phyloP scores from a whole-genome alignment of 1,140 invertebrate species.

The Heterodera carotae region DNA sequence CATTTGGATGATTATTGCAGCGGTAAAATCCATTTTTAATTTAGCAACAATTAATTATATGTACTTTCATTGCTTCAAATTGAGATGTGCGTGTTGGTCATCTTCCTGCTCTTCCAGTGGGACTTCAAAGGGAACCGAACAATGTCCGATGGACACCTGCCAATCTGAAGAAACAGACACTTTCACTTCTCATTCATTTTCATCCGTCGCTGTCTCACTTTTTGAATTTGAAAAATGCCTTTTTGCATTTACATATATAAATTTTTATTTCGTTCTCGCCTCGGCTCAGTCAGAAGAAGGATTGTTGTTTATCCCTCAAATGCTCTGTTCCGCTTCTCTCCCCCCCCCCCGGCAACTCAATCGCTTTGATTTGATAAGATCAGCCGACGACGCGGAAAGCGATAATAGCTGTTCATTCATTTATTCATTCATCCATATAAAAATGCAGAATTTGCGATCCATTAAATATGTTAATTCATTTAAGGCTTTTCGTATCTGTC shows the following conservation, averaged over 20 bases:
- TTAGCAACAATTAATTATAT: neutral
- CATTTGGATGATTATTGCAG: constrained; percentile 39
- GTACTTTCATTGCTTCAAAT: neutral
- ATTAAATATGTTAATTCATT: no score
- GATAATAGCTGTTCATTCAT: no score
- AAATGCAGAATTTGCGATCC: no score
- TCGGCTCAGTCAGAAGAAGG: no score
- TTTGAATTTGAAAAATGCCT: neutral
- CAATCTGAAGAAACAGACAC: constrained; percentile 23
- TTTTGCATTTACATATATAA: no score
- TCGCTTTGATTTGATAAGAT: no score
- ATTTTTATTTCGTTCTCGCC: no score
- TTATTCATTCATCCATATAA: no score
- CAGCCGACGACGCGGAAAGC: no score
- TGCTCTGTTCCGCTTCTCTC: no score
- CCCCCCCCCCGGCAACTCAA: no score
- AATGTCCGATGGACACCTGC: constrained; percentile 34
- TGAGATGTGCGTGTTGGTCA: constrained; percentile 30
- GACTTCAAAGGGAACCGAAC: constrained; percentile 37
- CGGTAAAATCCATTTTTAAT: constrained; percentile 17
- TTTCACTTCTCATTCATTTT: neutral
- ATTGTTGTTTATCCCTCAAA: no score
- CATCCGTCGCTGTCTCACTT: neutral
- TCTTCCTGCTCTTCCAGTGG: constrained; percentile 37
- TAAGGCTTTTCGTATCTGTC: neutral